phyloP scores from a whole-genome alignment of 2,888 invertebrate species.

The Megamerina dolium region DNA sequence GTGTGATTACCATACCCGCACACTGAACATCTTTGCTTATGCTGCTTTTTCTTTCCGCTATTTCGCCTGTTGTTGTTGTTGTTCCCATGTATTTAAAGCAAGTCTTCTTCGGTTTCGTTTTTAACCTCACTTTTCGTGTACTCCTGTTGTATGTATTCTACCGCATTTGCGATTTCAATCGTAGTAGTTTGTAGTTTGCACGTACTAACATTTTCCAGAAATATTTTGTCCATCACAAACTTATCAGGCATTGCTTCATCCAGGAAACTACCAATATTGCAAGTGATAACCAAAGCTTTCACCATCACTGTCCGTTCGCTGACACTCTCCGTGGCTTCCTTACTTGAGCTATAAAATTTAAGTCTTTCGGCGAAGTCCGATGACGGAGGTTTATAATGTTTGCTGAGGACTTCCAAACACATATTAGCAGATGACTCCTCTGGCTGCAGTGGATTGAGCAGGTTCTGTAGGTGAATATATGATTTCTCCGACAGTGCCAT shows the following conservation, averaged over 20 bases:
- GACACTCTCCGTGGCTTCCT: constrained; percentile 7
- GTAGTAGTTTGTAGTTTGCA: constrained; percentile 5
- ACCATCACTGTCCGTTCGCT: constrained; percentile 19
- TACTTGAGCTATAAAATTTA: no score
- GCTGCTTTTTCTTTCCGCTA: no score
- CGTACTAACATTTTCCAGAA: constrained; percentile 8
- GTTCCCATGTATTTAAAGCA: no score
- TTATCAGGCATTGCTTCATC: constrained; percentile 8
- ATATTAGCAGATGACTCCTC: constrained; percentile 1
- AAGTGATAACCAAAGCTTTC: constrained; percentile 11
- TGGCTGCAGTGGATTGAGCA: constrained; percentile 5
- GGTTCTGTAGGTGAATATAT: constrained; percentile 9
- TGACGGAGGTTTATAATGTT: constrained; percentile 10
- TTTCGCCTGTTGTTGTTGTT: no score
- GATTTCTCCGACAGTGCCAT: constrained; percentile 12
- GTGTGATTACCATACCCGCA: no score
- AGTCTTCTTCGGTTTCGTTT: no score
- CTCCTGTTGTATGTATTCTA: constrained; percentile 8
- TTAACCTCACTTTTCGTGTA: constrained; percentile 1
- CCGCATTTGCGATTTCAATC: constrained; percentile 11
- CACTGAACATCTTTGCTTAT: no score
- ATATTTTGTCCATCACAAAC: constrained; percentile 17
- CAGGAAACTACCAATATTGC: constrained; percentile 7
- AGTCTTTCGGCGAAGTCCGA: constrained; percentile 10
- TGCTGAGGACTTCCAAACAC: no score